These are phyloP conservation scores for Ornithoptera priamus DNA, from an alignment of 2,888 invertebrate genomes.

Conservation along the genomic window DNA sequence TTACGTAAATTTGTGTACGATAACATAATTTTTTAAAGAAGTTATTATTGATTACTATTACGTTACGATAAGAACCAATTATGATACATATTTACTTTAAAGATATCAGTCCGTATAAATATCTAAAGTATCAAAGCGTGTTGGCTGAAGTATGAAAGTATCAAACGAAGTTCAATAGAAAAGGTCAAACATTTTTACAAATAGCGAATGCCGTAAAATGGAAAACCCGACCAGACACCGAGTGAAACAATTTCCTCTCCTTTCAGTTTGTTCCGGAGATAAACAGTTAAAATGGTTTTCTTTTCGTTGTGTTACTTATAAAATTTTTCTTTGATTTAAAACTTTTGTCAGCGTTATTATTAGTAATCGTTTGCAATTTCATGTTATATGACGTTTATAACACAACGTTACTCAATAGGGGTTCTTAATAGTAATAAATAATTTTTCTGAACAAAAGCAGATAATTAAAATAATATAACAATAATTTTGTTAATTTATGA, in stretches of 20 bases:
- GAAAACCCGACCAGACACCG: conserved; percentile 9
- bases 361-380: background rate
- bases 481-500: too few species aligned
- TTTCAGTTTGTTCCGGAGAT: conserved; percentile 10
- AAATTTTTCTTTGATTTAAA: background rate
- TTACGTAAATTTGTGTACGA: too few species aligned
- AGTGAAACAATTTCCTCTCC: conserved; percentile 10
- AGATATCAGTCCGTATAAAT: background rate
- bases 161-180: conserved; percentile 2
- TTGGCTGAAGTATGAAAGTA: background rate
- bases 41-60: too few species aligned
- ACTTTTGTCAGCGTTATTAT: background rate
- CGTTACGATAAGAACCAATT: too few species aligned
- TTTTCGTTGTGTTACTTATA: background rate
- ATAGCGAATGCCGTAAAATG: conserved; percentile 6
- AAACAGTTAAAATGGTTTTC: conserved; percentile 7
- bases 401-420: background rate
- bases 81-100: too few species aligned
- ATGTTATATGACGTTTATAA: background rate
- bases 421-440: too few species aligned
- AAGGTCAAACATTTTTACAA: conserved; percentile 10
- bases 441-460: too few species aligned
- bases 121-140: background rate
- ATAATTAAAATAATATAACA: too few species aligned
- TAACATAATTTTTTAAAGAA: too few species aligned